Evolutionary conservation across 2,888 invertebrate species (phyloP).

Genomic region (Mycalesis mineus): DNA sequence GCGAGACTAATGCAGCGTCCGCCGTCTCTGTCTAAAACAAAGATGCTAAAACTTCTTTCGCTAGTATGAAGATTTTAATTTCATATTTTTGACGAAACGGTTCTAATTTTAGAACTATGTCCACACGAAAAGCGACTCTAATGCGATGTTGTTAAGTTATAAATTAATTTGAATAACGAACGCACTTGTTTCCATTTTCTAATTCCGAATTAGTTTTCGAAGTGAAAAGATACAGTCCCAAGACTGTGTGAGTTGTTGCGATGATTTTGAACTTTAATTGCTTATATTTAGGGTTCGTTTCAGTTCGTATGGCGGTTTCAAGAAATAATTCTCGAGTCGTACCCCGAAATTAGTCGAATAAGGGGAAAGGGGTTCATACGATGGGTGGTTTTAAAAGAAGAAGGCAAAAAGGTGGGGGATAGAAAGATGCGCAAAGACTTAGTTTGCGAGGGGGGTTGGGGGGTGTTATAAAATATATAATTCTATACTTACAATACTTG

Average conservation of each 20-base stretch:
- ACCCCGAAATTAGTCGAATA: constrained; percentile 79
- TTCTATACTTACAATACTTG: constrained; percentile 80
- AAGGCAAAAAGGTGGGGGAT: constrained; percentile 77
- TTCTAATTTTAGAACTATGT: constrained; percentile 62
- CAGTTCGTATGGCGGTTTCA: constrained; percentile 46
- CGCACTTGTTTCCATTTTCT: constrained; percentile 74
- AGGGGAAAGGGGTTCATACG: constrained; percentile 77
- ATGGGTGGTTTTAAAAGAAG: constrained; percentile 78
- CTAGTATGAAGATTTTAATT: constrained; percentile 79
- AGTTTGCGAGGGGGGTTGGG: constrained; percentile 66
- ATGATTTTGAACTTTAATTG: constrained; percentile 43
- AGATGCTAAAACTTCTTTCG: constrained; percentile 79
- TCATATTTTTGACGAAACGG: constrained; percentile 78
- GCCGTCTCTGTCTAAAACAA: constrained; percentile 77
- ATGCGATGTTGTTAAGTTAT: constrained; percentile 17
- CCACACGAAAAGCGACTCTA: constrained; percentile 39
- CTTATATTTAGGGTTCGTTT: constrained; percentile 44
- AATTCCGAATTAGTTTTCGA: constrained; percentile 77
- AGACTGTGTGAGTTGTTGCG: constrained; percentile 55
- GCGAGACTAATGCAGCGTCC: constrained; percentile 73
- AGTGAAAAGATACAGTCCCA: constrained; percentile 78
- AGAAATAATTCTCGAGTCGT: constrained; percentile 79
- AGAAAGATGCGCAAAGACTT: constrained; percentile 79
- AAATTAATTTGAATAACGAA: constrained; percentile 27
- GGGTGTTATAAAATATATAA: constrained; percentile 78